Base-by-base conservation (phyloP, 1,140 invertebrate genomes). In the Heliconius eleuchia region DNA sequence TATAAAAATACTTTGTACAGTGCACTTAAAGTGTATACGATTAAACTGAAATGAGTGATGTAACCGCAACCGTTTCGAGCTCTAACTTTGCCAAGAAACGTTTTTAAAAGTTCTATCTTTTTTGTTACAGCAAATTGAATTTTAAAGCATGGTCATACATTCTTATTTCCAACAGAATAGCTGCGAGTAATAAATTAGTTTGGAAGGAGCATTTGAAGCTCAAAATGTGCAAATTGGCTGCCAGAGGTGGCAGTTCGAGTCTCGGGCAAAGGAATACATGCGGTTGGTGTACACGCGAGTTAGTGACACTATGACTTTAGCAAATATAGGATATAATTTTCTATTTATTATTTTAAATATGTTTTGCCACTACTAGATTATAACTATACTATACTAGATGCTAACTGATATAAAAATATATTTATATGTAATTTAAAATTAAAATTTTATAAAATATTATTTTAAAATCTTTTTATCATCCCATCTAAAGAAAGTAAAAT, bases 151-250 rank as follows among this genome's bases (percentile, higher is more conserved):
- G 6, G 11, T 7, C 4, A 11, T 66, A 66, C 60, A 30, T 66
- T 66, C 60, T 30, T 30, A 27, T 66, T 66, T 66, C 9, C 23
- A 66, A 66, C 3, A n/a, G 8, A 19, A 13, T 27, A 27, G 27
- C 4, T 66, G 27, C 60, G 18, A 66, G 70, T 30, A 77, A 60
- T 81, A 78, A 77, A 81, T 80, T 80, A 81, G 73, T 83, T 82
- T 80, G 50, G 71, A 79, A 78, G 57, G 55, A 79, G 79, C 79
- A 78, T 82, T 83, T 73, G 83, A 83, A 82, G 83, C 83, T 84
- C 79, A 80, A 86, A 86, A 80, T 86, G 82, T 83, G 84, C 82
- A 86, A 86, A 86, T 86, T 86, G 82, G 83, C 82, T 84, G 75
- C 81, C 76, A 82, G 77, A 71, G 74, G 73, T 80, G 76, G 74